Evolutionary conservation across 2,113 vertebrate genomes (phyloP), one percentile per base, ranked within the genome.

Genomic region (Nycticorax nycticorax): DNA sequence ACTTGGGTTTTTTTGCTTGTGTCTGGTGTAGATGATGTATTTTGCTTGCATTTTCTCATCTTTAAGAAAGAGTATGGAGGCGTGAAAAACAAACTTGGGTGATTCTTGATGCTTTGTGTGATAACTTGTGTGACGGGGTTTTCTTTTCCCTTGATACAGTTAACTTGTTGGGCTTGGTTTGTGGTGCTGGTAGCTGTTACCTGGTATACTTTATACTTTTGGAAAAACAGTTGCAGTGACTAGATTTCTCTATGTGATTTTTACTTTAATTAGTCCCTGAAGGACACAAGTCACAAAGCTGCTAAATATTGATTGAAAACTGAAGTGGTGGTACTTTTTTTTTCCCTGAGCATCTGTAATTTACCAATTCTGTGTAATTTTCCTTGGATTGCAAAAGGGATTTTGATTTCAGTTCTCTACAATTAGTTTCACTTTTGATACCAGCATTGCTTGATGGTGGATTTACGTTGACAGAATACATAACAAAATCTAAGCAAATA

Each of bases 391-490:
- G 43, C n/a, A 71, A 59, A 80, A 93, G n/a, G 59, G 56, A 55
- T 74, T 93, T 91, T 85, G 52, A 55, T 91, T 71, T 88, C 50
- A 63, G n/a, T 84, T 92, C 6, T 41, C 15, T 32, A 7, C 22
- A 27, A 27, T 73, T 52, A 35, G 33, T 89, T 93, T 93, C 60
- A 24, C 56, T 95, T 96, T 71, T 86, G 33, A 43, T 66, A 62
- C 33, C 27, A 88, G 23, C 7, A 4, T 21, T 84, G 19, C 55
- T 89, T 81, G 59, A 53, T 39, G 52, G 60, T 66, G 26, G 24
- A 9, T 90, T 95, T 88, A 11, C 53, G 45, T 19, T 76, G 72
- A 17, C 77, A 75, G 14, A 32, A 52, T 5, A 24, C 8, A 24
- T 71, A 50, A 74, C 23, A 59, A 88, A 57, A 67, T 64, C 8